phyloP scores from a whole-genome alignment of 2,113 vertebrate genomes.

The Macaca nemestrina region DNA sequence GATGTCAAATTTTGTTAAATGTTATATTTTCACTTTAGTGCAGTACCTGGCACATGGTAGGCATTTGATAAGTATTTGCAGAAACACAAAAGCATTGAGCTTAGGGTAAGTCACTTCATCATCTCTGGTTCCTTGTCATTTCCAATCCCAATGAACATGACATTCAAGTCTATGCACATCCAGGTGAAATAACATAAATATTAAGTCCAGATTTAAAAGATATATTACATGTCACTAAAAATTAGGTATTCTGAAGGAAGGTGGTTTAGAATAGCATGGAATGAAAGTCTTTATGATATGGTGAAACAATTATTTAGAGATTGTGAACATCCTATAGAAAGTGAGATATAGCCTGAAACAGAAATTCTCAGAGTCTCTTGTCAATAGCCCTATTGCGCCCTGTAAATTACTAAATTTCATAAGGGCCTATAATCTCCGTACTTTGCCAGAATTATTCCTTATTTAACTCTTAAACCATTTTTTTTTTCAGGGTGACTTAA shows the following conservation, averaged over 20 bases:
- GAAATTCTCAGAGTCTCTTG: not conserved
- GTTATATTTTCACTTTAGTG: not conserved
- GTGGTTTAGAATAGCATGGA: not conserved
- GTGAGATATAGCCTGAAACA: not conserved
- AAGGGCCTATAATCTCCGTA: not conserved
- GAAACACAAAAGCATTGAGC: not conserved
- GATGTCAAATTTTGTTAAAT: not conserved
- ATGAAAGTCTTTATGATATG: not conserved
- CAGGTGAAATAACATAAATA: not conserved
- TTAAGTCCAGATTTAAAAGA: not conserved
- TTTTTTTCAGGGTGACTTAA: not conserved
- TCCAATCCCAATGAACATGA: not conserved
- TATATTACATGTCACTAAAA: not conserved
- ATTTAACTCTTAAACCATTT: not conserved
- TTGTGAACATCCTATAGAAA: not conserved
- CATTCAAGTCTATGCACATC: not conserved
- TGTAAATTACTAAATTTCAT: not conserved
- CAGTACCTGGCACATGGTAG: not conserved
- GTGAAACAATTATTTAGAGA: not conserved
- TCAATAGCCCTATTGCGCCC: not conserved
- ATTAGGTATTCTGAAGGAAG: not conserved
- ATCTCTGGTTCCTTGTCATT: not conserved
- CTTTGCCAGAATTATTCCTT: not conserved
- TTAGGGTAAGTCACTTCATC: not conserved
- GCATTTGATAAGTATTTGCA: not conserved